These are phyloP conservation scores for Pangasius mekongensis DNA, from an alignment of 2,797 vertebrate genomes.

Conservation along the genomic window DNA sequence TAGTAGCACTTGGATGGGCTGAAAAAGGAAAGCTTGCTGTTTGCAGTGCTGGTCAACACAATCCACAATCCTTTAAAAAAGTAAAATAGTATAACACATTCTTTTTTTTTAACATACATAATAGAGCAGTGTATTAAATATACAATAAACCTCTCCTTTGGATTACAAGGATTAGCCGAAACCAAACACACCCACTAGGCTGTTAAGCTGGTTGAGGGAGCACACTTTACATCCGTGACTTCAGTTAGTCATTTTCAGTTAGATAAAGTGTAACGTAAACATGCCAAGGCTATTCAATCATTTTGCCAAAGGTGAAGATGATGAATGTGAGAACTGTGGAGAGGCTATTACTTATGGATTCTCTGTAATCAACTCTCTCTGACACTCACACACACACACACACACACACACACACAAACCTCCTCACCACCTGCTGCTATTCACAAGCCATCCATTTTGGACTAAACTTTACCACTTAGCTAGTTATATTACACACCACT, in stretches of 20 bases:
- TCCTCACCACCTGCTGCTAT: conserved; percentile 34
- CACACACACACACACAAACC: not conserved
- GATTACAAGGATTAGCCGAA: conserved; percentile 40
- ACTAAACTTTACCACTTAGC: not conserved
- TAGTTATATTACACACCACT: not conserved
- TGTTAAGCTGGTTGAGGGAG: conserved; percentile 46
- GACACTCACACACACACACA: not conserved
- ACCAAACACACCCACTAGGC: conserved; percentile 33
- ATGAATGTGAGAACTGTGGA: conserved; percentile 1
- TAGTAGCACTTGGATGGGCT: conserved; percentile 40
- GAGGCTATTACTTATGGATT: not conserved
- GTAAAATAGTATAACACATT: not conserved
- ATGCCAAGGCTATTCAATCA: not conserved
- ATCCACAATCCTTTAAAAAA: not conserved
- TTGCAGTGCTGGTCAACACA: not conserved
- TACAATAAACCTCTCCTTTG: conserved; percentile 44
- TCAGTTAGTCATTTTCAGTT: conserved; percentile 11
- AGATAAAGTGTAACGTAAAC: conserved; percentile 21
- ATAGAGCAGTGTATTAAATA: conserved; percentile 27
- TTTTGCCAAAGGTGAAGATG: not conserved
- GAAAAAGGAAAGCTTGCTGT: conserved; percentile 15
- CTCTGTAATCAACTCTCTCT: not conserved
- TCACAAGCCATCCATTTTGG: conserved; percentile 8
- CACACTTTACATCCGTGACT: not conserved
- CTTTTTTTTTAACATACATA: conserved; percentile 19